Evolutionary conservation across 2,797 vertebrate species (phyloP), one percentile per base, ranked within the genome.

Genomic region (Hapalemur alaotrensis): DNA sequence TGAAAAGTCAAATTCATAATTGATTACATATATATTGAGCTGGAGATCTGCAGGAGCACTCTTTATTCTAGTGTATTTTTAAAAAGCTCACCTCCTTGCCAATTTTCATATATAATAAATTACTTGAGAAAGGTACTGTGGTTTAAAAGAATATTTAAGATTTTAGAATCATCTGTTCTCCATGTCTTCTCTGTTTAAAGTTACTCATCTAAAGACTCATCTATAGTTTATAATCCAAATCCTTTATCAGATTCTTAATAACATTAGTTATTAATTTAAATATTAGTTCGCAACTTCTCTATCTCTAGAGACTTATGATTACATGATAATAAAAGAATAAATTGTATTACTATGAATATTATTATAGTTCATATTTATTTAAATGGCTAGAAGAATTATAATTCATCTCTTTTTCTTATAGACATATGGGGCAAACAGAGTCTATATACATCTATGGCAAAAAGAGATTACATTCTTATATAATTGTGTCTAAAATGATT

Each of bases 181-280:
- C 14, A 59, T 80, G 2, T 3, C 69, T 85, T 75, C 35, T 72
- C 22, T 83, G 14, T 89, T 84, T 81, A 81, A 76, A 84, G 43
- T 50, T 91, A 57, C 4, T n/a, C n/a, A n/a, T n/a, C n/a, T 41
- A 13, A 83, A 72, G 18, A 82, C n/a, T 50, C 54, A 91, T 46
- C n/a, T 81, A 41, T 76, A 11, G 2, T 3, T 93, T 84, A 89
- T 87, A 54, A 61, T 52, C 4, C 13, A 85, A 95, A 69, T 15
- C 0, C 4, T 13, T 78, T 32, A 90, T 43, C n/a, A 67, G 18
- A 32, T 88, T 84, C 15, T 95, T 83, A 32, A 79, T 91, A 13
- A 43, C 88, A 84, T 95, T 82, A 89, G 65, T 69, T 91, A 41
- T 32, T 73, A 32, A 88, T 83, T 79, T 73, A 72, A 69, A 43